Evolutionary conservation across 2,797 vertebrate genomes (phyloP).

Genomic region (Agapornis canus): DNA sequence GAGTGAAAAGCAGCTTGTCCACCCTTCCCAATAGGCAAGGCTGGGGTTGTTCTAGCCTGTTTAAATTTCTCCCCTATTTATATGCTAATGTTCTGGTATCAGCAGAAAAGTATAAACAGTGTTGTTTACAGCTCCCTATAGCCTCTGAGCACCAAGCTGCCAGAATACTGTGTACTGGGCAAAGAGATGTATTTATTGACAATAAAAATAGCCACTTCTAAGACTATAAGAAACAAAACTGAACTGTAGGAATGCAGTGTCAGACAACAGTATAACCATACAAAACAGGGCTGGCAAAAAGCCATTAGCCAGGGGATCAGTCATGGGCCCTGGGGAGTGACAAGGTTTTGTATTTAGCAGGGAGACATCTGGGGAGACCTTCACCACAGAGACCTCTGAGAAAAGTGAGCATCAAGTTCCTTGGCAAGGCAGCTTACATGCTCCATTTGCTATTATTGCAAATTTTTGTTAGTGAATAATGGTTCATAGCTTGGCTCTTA

Average conservation of each 20-base stretch:
- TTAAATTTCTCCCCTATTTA: constrained; percentile 66
- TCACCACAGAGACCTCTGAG: constrained; percentile 44
- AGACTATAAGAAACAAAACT: constrained; percentile 30
- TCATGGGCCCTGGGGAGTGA: not conserved
- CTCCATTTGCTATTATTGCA: constrained; percentile 59
- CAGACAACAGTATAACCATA: constrained; percentile 39
- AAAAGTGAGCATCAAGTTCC: constrained; percentile 47
- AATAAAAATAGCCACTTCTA: constrained; percentile 42
- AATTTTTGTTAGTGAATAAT: constrained; percentile 60
- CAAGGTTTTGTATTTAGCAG: constrained; percentile 36
- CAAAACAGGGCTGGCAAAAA: constrained; percentile 27
- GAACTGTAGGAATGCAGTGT: constrained; percentile 34
- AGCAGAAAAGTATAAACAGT: constrained; percentile 64
- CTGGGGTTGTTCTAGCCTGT: constrained; percentile 58
- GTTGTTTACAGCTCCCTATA: constrained; percentile 62
- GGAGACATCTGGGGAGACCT: constrained; percentile 41
- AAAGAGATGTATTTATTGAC: constrained; percentile 46
- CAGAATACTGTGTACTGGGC: constrained; percentile 35
- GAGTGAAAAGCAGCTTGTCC: constrained; percentile 60
- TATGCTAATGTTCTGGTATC: constrained; percentile 60
- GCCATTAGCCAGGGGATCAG: constrained; percentile 25
- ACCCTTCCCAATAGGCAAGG: constrained; percentile 48
- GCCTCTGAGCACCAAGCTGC: constrained; percentile 30
- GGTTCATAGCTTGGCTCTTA: constrained; percentile 46
- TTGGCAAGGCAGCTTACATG: constrained; percentile 47